A percentile compares a stretch with the other conserved stretches of the same genome.
These are phyloP conservation scores for Tetranychus cinnabarinus DNA, from an alignment of 1,140 invertebrate genomes.

Conservation along the genomic window DNA sequence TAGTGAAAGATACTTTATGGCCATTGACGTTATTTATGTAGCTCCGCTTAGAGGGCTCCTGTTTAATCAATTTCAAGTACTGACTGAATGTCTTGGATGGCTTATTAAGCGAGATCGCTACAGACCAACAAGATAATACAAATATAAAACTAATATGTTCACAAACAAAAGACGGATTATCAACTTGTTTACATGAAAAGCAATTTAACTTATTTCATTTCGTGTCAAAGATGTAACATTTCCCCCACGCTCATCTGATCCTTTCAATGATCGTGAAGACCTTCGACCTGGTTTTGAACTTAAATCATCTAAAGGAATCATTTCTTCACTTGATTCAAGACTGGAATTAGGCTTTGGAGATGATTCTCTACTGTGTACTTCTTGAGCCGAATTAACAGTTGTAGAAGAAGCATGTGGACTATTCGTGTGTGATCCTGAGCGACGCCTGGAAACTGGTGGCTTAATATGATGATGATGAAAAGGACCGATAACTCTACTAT, in stretches of 20 bases:
- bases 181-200: too few relatives aligned
- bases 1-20: too few relatives aligned
- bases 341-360: not conserved
- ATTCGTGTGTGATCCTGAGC: not conserved
- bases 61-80: too few relatives aligned
- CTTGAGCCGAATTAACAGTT: not conserved
- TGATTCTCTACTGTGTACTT: not conserved
- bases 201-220: not conserved
- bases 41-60: too few relatives aligned
- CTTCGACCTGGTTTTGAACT: slow-evolving; percentile 1
- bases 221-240: not conserved
- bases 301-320: slow-evolving; percentile 6
- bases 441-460: not conserved
- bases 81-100: too few relatives aligned
- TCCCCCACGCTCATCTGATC: not conserved
- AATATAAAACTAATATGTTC: too few relatives aligned
- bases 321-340: not conserved
- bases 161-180: too few relatives aligned
- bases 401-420: not conserved
- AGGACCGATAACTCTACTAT: too few relatives aligned
- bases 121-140: too few relatives aligned
- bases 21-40: too few relatives aligned
- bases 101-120: too few relatives aligned
- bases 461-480: not conserved
- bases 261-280: not conserved